These are phyloP conservation scores for Heteromyza rotundicornis DNA, from an alignment of 2,888 invertebrate species.

Conservation along the genomic window DNA sequence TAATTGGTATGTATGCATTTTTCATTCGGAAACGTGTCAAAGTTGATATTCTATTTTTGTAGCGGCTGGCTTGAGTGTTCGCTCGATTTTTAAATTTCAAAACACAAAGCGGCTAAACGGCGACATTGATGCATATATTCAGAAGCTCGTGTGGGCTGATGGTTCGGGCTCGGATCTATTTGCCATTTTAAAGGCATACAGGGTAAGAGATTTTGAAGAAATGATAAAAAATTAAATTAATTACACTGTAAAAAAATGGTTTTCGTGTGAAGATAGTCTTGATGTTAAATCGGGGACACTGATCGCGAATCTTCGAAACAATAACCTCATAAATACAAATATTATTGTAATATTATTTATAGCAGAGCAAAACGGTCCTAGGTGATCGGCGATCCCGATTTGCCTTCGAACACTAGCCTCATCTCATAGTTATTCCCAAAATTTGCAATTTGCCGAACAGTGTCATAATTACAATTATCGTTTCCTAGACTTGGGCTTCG, in stretches of 20 bases:
- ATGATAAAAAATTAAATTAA: not conserved
- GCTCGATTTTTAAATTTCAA: slow-evolving; percentile 76
- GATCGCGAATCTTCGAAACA: too few species aligned
- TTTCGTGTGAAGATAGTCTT: too few species aligned
- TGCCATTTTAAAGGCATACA: slow-evolving; percentile 80
- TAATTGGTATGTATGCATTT: slow-evolving; percentile 70
- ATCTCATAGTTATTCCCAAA: too few species aligned
- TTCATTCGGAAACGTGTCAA: too few species aligned
- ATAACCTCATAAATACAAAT: too few species aligned
- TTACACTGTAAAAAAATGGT: too few species aligned
- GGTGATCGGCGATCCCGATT: not conserved
- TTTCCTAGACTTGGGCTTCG: slow-evolving; percentile 74
- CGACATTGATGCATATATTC: slow-evolving; percentile 73
- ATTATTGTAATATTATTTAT: too few species aligned
- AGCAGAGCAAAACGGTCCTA: too few species aligned
- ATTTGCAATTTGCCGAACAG: too few species aligned
- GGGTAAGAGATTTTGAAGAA: slow-evolving; percentile 62
- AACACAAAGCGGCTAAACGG: slow-evolving; percentile 67
- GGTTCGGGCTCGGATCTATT: slow-evolving; percentile 83
- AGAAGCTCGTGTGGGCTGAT: slow-evolving; percentile 81
- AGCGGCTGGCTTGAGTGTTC: slow-evolving; percentile 84
- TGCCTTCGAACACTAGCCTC: too few species aligned
- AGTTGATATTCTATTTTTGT: not conserved
- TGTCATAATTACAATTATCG: too few species aligned
- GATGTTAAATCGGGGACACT: too few species aligned